These are phyloP conservation scores for Rhingia rostrata DNA, from an alignment of 2,888 invertebrate genomes.

Conservation along the genomic window DNA sequence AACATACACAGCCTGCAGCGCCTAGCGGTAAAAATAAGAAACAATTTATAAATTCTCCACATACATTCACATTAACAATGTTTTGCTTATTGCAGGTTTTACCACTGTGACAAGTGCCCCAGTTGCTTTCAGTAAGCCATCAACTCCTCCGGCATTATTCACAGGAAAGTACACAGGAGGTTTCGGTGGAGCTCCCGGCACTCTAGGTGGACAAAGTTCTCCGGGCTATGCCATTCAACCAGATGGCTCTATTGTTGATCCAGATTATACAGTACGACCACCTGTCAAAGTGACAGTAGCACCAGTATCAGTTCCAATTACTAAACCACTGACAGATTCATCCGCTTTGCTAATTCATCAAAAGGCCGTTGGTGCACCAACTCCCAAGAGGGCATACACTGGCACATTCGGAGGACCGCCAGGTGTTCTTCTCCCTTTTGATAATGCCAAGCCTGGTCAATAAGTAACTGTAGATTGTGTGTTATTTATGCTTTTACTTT, in stretches of 20 bases:
- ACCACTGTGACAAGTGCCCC: constrained; percentile 28
- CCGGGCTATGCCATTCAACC: constrained; percentile 76
- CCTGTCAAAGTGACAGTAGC: constrained; percentile 9
- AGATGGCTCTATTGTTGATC: constrained; percentile 74
- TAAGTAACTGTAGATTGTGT: neutral
- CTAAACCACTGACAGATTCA: constrained; percentile 1
- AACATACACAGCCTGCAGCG: constrained; percentile 18
- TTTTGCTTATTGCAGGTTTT: constrained; percentile 42
- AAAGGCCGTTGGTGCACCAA: neutral
- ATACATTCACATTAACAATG: neutral
- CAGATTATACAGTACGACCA: constrained; percentile 69
- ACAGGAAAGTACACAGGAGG: constrained; percentile 80
- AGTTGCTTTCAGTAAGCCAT: neutral
- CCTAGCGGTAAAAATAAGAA: constrained; percentile 38
- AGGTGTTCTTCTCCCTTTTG: constrained; percentile 81
- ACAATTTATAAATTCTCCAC: neutral
- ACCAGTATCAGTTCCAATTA: neutral
- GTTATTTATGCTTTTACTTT: constrained; percentile 5
- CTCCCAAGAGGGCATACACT: constrained; percentile 68
- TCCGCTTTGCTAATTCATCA: neutral
- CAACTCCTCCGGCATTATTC: constrained; percentile 12
- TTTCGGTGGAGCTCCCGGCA: constrained; percentile 79
- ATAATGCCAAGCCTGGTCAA: constrained; percentile 77
- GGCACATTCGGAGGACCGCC: constrained; percentile 82
- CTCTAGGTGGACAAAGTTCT: constrained; percentile 75